Conservation (phyloP, 2,888 invertebrate genomes). For the Tetramorium bicarinatum region DNA sequence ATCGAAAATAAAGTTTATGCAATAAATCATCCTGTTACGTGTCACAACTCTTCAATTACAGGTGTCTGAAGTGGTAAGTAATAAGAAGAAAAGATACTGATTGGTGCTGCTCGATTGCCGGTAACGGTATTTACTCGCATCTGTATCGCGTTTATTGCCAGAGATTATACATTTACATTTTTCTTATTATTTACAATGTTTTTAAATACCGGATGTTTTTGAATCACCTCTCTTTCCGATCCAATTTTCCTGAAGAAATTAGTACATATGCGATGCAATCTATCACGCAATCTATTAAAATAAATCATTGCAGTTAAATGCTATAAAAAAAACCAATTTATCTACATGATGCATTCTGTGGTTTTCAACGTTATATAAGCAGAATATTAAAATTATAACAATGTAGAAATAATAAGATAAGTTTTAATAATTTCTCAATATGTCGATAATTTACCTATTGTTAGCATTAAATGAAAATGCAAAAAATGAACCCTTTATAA, state of each 20-base stretch:
- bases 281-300: not conserved
- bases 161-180: not conserved
- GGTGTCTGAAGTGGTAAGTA: not conserved
- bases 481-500: not conserved
- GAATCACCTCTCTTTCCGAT: not conserved
- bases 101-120: slow-evolving; percentile 1
- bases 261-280: too few relatives aligned
- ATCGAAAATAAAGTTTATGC: not conserved
- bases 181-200: not conserved
- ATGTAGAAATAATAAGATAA: too few relatives aligned
- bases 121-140: not conserved
- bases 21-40: not conserved
- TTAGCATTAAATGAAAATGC: not conserved
- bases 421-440: not conserved
- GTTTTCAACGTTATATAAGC: not conserved
- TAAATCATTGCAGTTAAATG: not conserved
- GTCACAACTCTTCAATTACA: not conserved
- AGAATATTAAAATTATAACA: not conserved
- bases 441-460: not conserved
- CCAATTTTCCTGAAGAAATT: not conserved
- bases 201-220: slow-evolving; percentile 1
- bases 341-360: not conserved
- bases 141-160: not conserved
- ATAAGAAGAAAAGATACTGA: not conserved
- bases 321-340: not conserved